These are phyloP conservation scores for Cyprinodon variegatus DNA, from an alignment of 2,113 vertebrate genomes.

Conservation along the genomic window DNA sequence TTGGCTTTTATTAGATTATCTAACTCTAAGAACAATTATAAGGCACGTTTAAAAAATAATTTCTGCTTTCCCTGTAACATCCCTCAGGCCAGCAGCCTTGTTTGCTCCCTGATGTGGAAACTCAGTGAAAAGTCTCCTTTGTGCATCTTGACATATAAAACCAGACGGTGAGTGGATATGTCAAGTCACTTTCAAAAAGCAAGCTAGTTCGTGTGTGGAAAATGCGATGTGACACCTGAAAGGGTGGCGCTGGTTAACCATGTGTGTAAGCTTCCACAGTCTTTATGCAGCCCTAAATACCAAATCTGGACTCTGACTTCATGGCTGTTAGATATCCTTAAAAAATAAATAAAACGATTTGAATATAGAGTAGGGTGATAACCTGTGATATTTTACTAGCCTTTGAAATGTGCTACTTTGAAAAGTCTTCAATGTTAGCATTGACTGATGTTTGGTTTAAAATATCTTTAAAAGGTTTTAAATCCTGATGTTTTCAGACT, in stretches of 20 bases:
- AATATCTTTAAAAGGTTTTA: neutral
- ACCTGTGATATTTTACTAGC: conserved; percentile 43
- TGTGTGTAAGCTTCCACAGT: conserved; percentile 11
- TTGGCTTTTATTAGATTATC: neutral
- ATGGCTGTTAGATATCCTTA: conserved; percentile 3
- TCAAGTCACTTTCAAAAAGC: conserved; percentile 30
- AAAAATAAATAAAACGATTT: conserved; percentile 42
- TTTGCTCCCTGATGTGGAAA: conserved; percentile 31
- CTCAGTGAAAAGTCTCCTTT: neutral
- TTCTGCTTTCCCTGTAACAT: neutral
- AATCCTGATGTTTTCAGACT: too few relatives aligned
- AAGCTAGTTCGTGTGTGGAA: conserved; percentile 36
- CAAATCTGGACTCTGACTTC: conserved; percentile 1
- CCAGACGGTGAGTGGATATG: conserved; percentile 31
- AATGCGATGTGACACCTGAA: conserved; percentile 54
- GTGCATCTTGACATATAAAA: conserved; percentile 26
- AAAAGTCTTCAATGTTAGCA: neutral
- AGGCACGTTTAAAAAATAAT: neutral
- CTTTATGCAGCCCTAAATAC: conserved; percentile 22
- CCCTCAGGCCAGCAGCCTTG: conserved; percentile 11
- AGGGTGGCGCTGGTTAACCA: conserved; percentile 18
- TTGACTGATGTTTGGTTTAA: neutral
- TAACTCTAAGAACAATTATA: neutral
- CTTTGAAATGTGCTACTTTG: conserved; percentile 7
- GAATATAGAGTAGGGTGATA: conserved; percentile 53